Conservation (phyloP, 2,113 vertebrate genomes). For the Anarhynchus alexandrinus region DNA sequence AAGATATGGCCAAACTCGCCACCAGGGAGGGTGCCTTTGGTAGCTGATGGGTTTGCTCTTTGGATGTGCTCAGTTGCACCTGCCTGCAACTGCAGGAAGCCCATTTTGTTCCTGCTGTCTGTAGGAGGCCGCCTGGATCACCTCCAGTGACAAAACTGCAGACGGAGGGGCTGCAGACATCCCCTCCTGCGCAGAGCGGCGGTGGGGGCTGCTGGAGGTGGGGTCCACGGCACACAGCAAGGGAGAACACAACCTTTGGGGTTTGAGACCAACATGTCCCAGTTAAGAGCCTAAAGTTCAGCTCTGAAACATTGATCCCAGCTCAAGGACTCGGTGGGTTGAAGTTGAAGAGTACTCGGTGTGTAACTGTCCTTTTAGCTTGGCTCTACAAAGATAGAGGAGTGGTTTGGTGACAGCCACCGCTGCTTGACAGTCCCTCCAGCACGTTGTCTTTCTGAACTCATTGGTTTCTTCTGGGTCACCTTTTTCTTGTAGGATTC, state of each 20-base stretch:
- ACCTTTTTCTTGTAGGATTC: background rate
- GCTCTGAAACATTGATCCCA: background rate
- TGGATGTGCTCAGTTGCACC: background rate
- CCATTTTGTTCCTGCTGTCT: background rate
- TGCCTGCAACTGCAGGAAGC: background rate
- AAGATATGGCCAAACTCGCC: fast-evolving
- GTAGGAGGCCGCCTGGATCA: background rate
- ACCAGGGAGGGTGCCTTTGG: background rate
- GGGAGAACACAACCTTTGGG: background rate
- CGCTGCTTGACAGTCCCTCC: background rate
- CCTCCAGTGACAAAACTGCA: background rate
- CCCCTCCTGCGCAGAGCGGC: background rate
- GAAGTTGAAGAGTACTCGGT: background rate
- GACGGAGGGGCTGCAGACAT: background rate
- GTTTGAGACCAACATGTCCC: background rate
- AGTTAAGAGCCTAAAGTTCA: background rate
- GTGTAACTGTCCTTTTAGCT: background rate
- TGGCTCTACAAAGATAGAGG: background rate
- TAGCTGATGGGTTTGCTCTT: background rate
- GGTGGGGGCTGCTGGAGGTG: background rate
- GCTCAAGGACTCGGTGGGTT: background rate
- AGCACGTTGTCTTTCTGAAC: background rate
- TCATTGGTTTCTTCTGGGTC: background rate
- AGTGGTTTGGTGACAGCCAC: background rate
- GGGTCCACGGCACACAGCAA: too few species aligned